Base-by-base conservation (phyloP, 2,797 vertebrate genomes). In the Adelosebastes latens region DNA sequence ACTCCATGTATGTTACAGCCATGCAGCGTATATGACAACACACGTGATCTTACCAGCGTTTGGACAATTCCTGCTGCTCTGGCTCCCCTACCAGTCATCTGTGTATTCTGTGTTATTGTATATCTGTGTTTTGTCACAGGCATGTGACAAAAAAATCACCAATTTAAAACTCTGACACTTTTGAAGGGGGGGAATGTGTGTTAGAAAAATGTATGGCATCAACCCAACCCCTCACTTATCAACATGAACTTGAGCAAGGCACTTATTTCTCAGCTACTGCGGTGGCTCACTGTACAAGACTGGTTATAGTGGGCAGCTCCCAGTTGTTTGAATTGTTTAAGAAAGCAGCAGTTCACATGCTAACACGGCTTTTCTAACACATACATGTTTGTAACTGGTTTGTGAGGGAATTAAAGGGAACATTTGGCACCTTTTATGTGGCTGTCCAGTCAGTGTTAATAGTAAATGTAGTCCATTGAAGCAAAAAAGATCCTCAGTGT, bases 181-280 rank as follows among this genome's bases (percentile, higher is more conserved):
- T 18, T 27, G 8, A 72, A 4, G 31, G 12, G 6, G 49, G 32
- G n/a, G 2, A 74, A 66, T 34, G 27, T 56, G 34, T 27, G 11
- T 36, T 60, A 53, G 9, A 65, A 58, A 67, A 58, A 62, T 56
- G 0, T 24, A 66, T 13, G 13, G 36, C 39, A 75, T 18, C 34
- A 14, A 67, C 6, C 5, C 16, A 70, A 36, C 8, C 46, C 5
- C 55, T 59, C 22, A 13, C 31, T 56, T 66, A 9, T 36, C n/a
- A 60, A 59, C 20, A 32, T 62, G 13, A 31, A 62, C 62, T 46
- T 72, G 11, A 89, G 69, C 65, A 82, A 81, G 80, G 82, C 85
- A 87, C 81, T 81, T 74, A 18, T 73, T 65, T 52, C n/a, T 24
- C 4, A 78, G 59, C 24, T 39, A 18, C 31, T 69, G 56, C 39